A percentile compares a stretch with the other conserved stretches of the same genome.
phyloP scores from a whole-genome alignment of 2,797 vertebrate species.

The Chloroceryle amazona region DNA sequence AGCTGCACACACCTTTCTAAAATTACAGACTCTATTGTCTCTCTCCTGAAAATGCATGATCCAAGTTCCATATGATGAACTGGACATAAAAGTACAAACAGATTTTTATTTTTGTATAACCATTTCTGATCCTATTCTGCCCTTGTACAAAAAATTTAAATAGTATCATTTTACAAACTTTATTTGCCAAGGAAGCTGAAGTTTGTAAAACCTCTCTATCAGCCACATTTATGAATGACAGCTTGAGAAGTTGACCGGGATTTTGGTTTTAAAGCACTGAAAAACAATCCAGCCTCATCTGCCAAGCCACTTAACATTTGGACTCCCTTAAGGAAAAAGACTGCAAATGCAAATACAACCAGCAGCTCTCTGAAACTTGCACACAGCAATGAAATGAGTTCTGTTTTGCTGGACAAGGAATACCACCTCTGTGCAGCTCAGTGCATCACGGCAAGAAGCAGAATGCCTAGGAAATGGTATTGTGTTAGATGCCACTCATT shows the following conservation, averaged over 20 bases:
- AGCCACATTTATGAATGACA: background rate
- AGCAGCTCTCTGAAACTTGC: background rate
- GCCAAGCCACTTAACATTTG: background rate
- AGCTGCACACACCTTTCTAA: background rate
- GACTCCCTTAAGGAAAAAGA: background rate
- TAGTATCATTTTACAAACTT: background rate
- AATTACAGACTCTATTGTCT: background rate
- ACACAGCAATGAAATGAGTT: background rate
- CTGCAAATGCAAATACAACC: background rate
- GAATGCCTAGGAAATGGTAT: background rate
- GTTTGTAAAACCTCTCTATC: background rate
- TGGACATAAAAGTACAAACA: background rate
- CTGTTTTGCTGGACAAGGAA: background rate
- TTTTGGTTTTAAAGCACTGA: background rate
- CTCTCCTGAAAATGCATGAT: background rate
- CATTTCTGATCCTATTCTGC: background rate
- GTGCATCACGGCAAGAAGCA: background rate
- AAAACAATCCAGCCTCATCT: background rate
- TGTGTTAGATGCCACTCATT: background rate
- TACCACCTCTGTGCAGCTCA: background rate
- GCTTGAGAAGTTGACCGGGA: background rate
- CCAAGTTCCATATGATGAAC: background rate
- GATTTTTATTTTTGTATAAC: background rate
- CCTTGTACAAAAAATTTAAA: background rate
- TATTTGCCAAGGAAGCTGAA: background rate